These are phyloP conservation scores for Scotopteryx bipunctaria DNA, from an alignment of 2,888 invertebrate species.

Conservation along the genomic window DNA sequence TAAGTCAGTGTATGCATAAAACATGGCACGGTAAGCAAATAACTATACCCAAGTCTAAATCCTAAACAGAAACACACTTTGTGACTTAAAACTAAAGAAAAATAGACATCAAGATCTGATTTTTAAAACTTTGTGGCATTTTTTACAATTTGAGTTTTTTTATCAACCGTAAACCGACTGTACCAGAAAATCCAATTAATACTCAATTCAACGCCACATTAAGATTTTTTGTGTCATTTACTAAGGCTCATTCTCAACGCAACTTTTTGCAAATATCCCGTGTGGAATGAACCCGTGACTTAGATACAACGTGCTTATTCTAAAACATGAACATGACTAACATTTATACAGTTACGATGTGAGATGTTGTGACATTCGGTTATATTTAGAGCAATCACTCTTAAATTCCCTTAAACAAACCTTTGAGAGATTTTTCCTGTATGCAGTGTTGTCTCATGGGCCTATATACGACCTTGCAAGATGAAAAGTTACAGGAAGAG, in stretches of 20 bases:
- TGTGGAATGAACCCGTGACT: conserved; percentile 7
- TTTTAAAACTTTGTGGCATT: too few species aligned
- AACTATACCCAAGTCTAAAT: not conserved
- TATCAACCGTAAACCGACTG: too few species aligned
- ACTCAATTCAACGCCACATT: not conserved
- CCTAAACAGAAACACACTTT: not conserved
- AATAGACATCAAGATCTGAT: too few species aligned
- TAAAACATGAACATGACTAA: conserved; percentile 14
- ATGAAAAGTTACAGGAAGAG: not conserved
- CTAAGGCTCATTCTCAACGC: conserved; percentile 2
- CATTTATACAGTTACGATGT: conserved; percentile 2
- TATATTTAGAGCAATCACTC: too few species aligned
- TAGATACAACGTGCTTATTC: conserved; percentile 3
- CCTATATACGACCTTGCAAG: not conserved
- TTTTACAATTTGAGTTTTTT: too few species aligned
- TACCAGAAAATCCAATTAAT: too few species aligned
- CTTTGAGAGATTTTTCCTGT: too few species aligned
- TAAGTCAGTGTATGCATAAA: not conserved
- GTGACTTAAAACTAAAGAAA: not conserved
- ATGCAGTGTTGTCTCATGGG: too few species aligned
- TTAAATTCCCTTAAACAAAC: too few species aligned
- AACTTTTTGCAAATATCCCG: not conserved
- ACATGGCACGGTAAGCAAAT: not conserved
- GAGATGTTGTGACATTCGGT: not conserved
- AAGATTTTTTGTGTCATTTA: not conserved